Conservation (phyloP, 2,888 invertebrate genomes). For the Drosophila formosana region DNA sequence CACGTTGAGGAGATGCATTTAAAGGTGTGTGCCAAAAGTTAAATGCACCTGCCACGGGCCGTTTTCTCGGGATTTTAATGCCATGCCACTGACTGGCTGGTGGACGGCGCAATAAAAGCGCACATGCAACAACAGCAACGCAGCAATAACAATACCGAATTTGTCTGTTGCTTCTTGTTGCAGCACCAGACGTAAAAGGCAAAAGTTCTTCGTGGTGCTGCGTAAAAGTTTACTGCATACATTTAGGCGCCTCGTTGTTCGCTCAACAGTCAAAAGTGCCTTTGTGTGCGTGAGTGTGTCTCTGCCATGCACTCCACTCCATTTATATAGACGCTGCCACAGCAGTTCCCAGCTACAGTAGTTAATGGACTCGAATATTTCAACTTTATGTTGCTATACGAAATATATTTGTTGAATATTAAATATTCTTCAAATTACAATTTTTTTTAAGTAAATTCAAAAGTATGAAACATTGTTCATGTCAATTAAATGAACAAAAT, state of each 20-base stretch:
- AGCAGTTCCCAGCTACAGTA: constrained; percentile 21
- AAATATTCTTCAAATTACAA: too few species aligned
- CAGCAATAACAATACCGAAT: constrained; percentile 23
- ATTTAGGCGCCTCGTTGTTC: constrained; percentile 45
- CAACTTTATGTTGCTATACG: not conserved
- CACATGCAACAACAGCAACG: constrained; percentile 34
- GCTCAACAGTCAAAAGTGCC: constrained; percentile 7
- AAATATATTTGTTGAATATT: too few species aligned
- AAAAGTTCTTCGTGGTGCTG: constrained; percentile 45
- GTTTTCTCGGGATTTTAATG: constrained; percentile 50
- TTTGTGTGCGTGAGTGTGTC: constrained; percentile 4
- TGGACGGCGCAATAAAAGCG: constrained; percentile 49
- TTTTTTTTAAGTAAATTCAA: too few species aligned
- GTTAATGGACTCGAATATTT: not conserved
- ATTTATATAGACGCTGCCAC: constrained; percentile 5
- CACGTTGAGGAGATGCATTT: constrained; percentile 44
- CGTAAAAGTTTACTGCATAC: constrained; percentile 67
- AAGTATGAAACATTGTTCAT: too few species aligned
- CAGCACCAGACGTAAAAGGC: constrained; percentile 24
- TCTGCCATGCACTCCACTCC: constrained; percentile 11
- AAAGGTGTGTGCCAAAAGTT: constrained; percentile 73
- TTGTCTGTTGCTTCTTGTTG: constrained; percentile 52
- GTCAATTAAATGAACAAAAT: too few species aligned
- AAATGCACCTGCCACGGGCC: constrained; percentile 75
- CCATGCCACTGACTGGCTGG: constrained; percentile 22